phyloP scores from a whole-genome alignment of 2,797 vertebrate genomes.

The Muscicapa striata region DNA sequence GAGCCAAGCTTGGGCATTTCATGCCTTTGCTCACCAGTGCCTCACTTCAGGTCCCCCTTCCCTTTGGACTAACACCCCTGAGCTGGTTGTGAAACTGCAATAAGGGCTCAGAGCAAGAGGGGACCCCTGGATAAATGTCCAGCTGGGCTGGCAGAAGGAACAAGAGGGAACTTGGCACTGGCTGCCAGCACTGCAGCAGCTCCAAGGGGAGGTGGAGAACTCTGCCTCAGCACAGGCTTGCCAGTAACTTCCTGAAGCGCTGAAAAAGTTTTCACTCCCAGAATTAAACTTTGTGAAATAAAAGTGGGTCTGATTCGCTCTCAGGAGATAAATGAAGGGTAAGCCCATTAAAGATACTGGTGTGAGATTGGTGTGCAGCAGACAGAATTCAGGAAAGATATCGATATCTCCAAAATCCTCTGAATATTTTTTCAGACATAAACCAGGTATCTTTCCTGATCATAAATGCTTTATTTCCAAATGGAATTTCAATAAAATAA shows the following conservation, averaged over 20 bases:
- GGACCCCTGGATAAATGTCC: no score
- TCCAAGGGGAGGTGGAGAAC: not conserved
- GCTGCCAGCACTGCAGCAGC: not conserved
- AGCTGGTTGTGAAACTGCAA: not conserved
- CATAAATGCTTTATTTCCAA: constrained; percentile 54
- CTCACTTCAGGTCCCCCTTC: not conserved
- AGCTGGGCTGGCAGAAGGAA: not conserved
- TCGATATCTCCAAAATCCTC: constrained; percentile 51
- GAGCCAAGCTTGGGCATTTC: not conserved
- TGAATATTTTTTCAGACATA: constrained; percentile 51
- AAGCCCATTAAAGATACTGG: constrained; percentile 52
- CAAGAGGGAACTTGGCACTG: not conserved
- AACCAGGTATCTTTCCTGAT: constrained; percentile 60
- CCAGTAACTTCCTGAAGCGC: not conserved
- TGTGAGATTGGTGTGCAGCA: constrained; percentile 42
- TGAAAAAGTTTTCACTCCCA: constrained; percentile 20
- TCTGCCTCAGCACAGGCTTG: not conserved
- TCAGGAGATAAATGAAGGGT: constrained; percentile 43
- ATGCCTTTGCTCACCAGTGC: not conserved
- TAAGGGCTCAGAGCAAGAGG: rapidly evolving
- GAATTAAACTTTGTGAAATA: constrained; percentile 31
- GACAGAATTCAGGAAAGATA: constrained; percentile 44
- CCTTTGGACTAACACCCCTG: not conserved
- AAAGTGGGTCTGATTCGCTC: constrained; percentile 20
- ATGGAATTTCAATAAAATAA: constrained; percentile 64